These are phyloP conservation scores for Drosophila malerkotliana DNA, from an alignment of 1,140 invertebrate species.

Conservation along the genomic window DNA sequence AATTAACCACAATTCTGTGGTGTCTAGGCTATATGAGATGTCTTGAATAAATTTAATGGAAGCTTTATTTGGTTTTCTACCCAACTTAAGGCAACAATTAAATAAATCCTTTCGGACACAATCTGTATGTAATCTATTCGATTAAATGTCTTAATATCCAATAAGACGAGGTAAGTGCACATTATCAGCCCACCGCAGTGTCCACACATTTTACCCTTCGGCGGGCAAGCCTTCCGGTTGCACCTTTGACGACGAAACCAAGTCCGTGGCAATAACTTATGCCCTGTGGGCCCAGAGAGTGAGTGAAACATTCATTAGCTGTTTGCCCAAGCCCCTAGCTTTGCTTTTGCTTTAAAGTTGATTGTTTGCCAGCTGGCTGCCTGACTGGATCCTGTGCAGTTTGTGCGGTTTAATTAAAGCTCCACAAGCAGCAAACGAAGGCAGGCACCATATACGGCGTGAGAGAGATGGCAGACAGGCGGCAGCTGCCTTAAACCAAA, in stretches of 20 bases:
- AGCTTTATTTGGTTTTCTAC: neutral
- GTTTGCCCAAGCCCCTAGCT: slow-evolving; percentile 33
- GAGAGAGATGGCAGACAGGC: slow-evolving; percentile 9
- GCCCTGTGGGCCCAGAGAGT: slow-evolving; percentile 2
- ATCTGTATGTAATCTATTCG: neutral
- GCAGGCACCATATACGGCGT: too few species aligned
- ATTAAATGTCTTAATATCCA: neutral
- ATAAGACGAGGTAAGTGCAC: neutral
- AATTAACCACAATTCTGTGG: slow-evolving; percentile 18
- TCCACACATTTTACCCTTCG: neutral
- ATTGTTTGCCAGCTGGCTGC: slow-evolving; percentile 34
- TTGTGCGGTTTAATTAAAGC: slow-evolving; percentile 61
- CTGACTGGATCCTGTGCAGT: slow-evolving; percentile 30
- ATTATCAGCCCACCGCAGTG: neutral
- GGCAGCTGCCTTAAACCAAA: slow-evolving; percentile 59
- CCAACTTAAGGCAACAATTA: too few species aligned
- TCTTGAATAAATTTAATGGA: neutral
- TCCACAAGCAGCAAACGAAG: slow-evolving; percentile 6
- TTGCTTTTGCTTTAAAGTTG: slow-evolving; percentile 47
- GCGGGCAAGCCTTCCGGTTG: slow-evolving; percentile 2
- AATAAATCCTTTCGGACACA: neutral
- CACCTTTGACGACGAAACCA: slow-evolving; percentile 22
- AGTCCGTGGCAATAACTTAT: slow-evolving; percentile 36
- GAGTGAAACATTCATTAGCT: slow-evolving; percentile 42
- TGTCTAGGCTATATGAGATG: neutral